Percentiles rank a stretch among this genome's conserved stretches.
Conservation (phyloP, 2,113 vertebrate species). For the Pachyramphus minor region DNA sequence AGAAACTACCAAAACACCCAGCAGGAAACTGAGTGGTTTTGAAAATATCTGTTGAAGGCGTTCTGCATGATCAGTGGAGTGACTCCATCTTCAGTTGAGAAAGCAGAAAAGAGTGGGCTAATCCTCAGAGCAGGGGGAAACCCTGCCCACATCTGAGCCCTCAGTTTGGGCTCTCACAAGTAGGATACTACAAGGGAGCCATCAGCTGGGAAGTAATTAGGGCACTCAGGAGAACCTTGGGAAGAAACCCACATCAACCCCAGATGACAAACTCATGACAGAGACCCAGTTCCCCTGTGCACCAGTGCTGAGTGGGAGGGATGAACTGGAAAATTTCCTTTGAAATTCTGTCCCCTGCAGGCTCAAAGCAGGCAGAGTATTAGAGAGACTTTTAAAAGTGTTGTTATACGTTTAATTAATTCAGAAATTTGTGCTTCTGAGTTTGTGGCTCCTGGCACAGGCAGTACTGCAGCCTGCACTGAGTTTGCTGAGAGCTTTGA, state of each 20-base stretch:
- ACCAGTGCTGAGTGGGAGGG: background rate
- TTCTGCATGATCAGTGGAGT: background rate
- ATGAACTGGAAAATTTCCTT: background rate
- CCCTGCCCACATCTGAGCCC: background rate
- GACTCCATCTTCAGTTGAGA: background rate
- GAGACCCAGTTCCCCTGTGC: background rate
- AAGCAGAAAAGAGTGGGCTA: background rate
- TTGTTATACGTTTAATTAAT: background rate
- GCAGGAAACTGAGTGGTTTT: slow-evolving; percentile 28
- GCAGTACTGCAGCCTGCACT: background rate
- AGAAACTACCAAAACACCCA: background rate
- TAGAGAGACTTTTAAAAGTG: background rate
- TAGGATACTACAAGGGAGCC: background rate
- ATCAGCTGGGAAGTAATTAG: background rate
- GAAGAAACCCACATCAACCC: background rate
- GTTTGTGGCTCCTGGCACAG: background rate
- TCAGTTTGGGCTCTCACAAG: background rate
- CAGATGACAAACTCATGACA: rapidly evolving
- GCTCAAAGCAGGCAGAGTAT: background rate
- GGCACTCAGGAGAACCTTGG: background rate
- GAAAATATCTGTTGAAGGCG: background rate
- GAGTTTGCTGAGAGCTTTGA: background rate
- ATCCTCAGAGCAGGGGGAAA: background rate
- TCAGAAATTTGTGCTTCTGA: background rate
- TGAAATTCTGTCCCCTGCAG: slow-evolving; percentile 34